Percentiles rank a stretch among this genome's conserved stretches.
Conservation (phyloP, 2,888 invertebrate species). For the Eupithecia subumbrata region DNA sequence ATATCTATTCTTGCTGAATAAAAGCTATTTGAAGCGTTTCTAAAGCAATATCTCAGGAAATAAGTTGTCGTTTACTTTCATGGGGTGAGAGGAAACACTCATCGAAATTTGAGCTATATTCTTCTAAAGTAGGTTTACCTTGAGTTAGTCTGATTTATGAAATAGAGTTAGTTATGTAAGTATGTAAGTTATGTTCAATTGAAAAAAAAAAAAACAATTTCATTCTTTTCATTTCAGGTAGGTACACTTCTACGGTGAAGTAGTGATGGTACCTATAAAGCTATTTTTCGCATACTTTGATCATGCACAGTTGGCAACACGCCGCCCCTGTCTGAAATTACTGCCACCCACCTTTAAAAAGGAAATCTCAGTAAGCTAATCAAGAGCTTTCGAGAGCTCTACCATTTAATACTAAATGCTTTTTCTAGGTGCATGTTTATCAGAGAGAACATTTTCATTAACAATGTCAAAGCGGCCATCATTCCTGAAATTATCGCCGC, state of each 20-base stretch:
- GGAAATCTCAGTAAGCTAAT: neutral
- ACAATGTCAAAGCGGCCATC: conserved; percentile 10
- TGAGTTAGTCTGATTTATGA: neutral
- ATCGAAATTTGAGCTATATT: conserved; percentile 16
- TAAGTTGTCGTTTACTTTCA: conserved; percentile 13
- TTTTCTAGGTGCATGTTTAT: neutral
- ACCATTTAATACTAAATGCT: neutral
- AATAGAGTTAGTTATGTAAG: too few relatives aligned
- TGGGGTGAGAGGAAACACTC: conserved; percentile 19
- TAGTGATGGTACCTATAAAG: too few relatives aligned
- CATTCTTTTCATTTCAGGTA: too few relatives aligned
- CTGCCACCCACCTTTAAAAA: too few relatives aligned
- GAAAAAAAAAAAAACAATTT: too few relatives aligned
- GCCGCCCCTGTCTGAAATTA: too few relatives aligned
- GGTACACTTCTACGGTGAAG: too few relatives aligned
- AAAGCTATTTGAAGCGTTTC: conserved; percentile 24
- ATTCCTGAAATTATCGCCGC: conserved; percentile 15
- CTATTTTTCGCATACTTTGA: too few relatives aligned
- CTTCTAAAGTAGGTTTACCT: neutral
- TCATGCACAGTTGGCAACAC: too few relatives aligned
- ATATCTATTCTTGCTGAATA: conserved; percentile 16
- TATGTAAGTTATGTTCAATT: too few relatives aligned
- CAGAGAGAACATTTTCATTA: conserved; percentile 15
- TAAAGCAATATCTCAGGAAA: conserved; percentile 16
- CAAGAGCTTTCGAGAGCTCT: neutral